Conservation (phyloP, 2,113 vertebrate genomes). For the Brachionichthys hirsutus region DNA sequence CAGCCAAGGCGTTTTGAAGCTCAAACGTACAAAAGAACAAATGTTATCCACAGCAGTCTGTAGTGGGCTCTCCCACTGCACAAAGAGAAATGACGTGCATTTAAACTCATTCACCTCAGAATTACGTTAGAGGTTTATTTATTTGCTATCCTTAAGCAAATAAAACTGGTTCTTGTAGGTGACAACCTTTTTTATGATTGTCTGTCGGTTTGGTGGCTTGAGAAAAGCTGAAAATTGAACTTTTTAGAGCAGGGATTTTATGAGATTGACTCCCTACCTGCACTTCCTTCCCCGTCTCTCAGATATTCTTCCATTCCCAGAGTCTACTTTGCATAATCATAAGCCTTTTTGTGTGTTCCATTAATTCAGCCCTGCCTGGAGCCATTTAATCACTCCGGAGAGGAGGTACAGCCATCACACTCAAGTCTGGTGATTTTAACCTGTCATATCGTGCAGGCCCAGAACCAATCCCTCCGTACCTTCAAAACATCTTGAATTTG, state of each 20-base stretch:
- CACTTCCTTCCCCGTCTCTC: slow-evolving; percentile 31
- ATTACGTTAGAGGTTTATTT: slow-evolving; percentile 19
- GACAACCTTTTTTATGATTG: slow-evolving; percentile 9
- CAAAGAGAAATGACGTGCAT: slow-evolving; percentile 33
- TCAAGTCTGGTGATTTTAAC: slow-evolving; percentile 44
- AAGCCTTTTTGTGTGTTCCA: slow-evolving; percentile 61
- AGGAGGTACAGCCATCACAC: slow-evolving; percentile 36
- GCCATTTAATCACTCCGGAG: slow-evolving; percentile 61
- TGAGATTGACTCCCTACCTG: slow-evolving; percentile 43
- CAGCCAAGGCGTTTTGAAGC: slow-evolving; percentile 24
- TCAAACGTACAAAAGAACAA: slow-evolving; percentile 1
- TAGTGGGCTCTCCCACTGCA: slow-evolving; percentile 16
- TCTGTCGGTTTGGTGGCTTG: slow-evolving; percentile 3
- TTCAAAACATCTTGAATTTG: slow-evolving; percentile 31
- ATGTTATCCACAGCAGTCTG: slow-evolving; percentile 14
- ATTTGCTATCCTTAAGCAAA: slow-evolving; percentile 32
- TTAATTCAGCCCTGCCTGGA: slow-evolving; percentile 68
- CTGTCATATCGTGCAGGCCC: not conserved
- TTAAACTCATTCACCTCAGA: slow-evolving; percentile 5
- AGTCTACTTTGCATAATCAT: slow-evolving; percentile 69
- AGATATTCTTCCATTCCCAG: slow-evolving; percentile 38
- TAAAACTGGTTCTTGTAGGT: slow-evolving; percentile 1
- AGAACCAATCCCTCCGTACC: not conserved
- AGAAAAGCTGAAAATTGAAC: slow-evolving; percentile 38
- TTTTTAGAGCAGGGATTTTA: slow-evolving; percentile 35